phyloP scores from a whole-genome alignment of 2,797 vertebrate genomes.

The Adelosebastes latens region DNA sequence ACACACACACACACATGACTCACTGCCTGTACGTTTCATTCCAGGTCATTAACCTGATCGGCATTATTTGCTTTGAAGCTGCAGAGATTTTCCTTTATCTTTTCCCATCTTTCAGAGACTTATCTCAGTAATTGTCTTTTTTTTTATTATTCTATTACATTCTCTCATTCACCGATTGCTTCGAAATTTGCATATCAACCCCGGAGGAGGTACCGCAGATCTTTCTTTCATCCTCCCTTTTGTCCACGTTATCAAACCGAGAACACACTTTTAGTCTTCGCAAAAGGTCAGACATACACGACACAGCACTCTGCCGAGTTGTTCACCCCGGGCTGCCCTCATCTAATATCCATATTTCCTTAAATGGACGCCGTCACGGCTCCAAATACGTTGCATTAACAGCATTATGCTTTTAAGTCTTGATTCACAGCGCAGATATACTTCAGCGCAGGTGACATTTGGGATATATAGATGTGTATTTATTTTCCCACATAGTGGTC shows the following conservation, averaged over 20 bases:
- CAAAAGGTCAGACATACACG: conserved; percentile 32
- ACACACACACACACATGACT: conserved; percentile 1
- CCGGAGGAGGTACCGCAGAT: background rate
- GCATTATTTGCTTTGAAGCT: conserved; percentile 34
- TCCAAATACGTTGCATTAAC: conserved; percentile 28
- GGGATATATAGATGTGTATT: conserved; percentile 2
- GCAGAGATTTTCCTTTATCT: background rate
- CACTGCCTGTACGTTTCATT: conserved; percentile 24
- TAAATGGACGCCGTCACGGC: background rate
- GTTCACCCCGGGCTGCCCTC: conserved; percentile 6
- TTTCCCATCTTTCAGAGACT: conserved; percentile 16
- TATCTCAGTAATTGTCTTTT: conserved; percentile 34
- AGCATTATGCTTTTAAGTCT: conserved; percentile 61
- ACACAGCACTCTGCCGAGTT: conserved; percentile 28
- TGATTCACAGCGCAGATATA: conserved; percentile 2
- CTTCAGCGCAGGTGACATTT: background rate
- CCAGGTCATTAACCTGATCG: conserved; percentile 47
- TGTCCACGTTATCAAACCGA: conserved; percentile 15
- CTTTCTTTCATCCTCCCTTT: conserved; percentile 24
- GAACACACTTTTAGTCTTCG: conserved; percentile 17
- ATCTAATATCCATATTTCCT: conserved; percentile 30
- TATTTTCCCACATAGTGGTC: conserved; percentile 20
- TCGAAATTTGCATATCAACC: conserved; percentile 30
- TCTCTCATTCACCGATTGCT: conserved; percentile 22
- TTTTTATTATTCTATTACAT: conserved; percentile 37